phyloP scores from a whole-genome alignment of 2,888 invertebrate species.

The Dryocosmus kuriphilus region DNA sequence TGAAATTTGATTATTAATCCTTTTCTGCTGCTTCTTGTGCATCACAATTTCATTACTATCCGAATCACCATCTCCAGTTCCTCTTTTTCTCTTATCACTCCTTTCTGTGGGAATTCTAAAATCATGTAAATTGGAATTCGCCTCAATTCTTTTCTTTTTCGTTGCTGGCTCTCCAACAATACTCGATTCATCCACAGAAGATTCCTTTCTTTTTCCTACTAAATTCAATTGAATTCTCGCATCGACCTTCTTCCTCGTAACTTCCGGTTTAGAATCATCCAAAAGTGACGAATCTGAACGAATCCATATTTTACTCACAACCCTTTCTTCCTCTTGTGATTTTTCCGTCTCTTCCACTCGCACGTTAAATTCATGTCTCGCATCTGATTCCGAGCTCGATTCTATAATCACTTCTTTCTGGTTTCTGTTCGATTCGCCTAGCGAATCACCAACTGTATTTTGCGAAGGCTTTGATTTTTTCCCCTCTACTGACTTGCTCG shows the following conservation, averaged over 20 bases:
- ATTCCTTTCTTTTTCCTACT: background rate
- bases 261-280: background rate
- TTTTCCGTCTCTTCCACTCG: background rate
- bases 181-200: background rate
- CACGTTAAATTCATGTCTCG: background rate
- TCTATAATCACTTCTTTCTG: background rate
- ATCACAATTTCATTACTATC: slow-evolving; percentile 4
- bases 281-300: background rate
- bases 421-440: background rate
- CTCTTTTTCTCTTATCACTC: slow-evolving; percentile 18
- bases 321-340: background rate
- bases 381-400: background rate
- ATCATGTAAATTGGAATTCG: background rate
- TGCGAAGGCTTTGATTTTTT: background rate
- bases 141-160: slow-evolving; percentile 5
- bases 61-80: background rate
- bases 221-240: background rate
- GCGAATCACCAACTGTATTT: slow-evolving; percentile 1
- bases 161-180: background rate
- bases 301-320: background rate
- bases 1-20: background rate
- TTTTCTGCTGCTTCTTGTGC: slow-evolving; percentile 8
- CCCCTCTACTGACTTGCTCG: background rate
- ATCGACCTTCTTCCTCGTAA: background rate
- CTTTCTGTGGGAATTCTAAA: background rate